phyloP scores from a whole-genome alignment of 2,797 vertebrate genomes.

The Tolypeutes matacus region DNA sequence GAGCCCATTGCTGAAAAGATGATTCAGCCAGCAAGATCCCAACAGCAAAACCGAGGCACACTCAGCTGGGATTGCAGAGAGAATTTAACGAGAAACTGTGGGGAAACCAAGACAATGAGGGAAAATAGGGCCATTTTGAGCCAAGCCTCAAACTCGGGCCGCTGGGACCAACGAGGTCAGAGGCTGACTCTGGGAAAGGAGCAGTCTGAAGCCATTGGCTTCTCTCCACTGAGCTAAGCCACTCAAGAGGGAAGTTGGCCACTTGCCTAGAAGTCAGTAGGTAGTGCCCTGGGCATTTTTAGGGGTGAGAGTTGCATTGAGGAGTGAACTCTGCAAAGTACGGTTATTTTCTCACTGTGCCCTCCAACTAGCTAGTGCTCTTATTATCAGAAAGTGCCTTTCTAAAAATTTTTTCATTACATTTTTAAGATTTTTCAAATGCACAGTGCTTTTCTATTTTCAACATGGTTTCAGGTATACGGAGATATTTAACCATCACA shows the following conservation, averaged over 20 bases:
- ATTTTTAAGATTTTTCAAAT: too few species aligned
- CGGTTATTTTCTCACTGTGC: rapidly evolving
- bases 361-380: rapidly evolving
- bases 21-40: rapidly evolving
- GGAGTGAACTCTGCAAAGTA: rapidly evolving
- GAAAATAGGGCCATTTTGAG: background rate
- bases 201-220: background rate
- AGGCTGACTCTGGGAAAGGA: background rate
- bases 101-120: background rate
- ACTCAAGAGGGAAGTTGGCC: background rate
- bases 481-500: too few species aligned
- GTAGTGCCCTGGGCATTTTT: rapidly evolving
- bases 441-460: too few species aligned
- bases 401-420: background rate
- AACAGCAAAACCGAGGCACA: rapidly evolving
- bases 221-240: background rate
- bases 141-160: rapidly evolving
- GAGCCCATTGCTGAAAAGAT: rapidly evolving
- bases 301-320: background rate
- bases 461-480: too few species aligned
- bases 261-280: too few species aligned
- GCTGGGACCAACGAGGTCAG: rapidly evolving
- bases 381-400: rapidly evolving
- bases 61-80: background rate
- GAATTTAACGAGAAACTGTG: rapidly evolving